Conservation (phyloP, 2,888 invertebrate species). For the Scelioninae gen. 1 region DNA sequence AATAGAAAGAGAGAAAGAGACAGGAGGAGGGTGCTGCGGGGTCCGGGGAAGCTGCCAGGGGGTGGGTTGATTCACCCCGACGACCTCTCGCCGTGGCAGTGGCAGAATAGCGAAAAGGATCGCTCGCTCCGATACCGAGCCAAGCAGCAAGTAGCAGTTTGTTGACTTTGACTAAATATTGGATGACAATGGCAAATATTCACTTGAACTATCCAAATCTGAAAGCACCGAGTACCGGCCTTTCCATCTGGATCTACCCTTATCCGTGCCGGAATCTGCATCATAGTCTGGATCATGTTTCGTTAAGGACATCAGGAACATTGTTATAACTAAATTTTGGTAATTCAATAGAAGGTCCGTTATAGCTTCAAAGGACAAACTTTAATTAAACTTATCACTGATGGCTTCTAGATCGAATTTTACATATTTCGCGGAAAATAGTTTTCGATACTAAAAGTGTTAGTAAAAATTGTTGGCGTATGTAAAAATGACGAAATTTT, state of each 20-base stretch:
- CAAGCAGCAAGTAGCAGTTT: constrained; percentile 77
- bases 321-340: constrained; percentile 56
- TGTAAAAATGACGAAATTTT: no score
- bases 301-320: constrained; percentile 41
- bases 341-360: constrained; percentile 37
- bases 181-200: constrained; percentile 82
- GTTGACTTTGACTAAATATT: constrained; percentile 83
- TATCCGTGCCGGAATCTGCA: constrained; percentile 62
- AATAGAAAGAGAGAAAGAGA: constrained; percentile 66
- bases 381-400: constrained; percentile 25
- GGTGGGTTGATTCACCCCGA: constrained; percentile 65
- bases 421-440: no score
- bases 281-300: constrained; percentile 63
- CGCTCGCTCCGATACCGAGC: constrained; percentile 77
- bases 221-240: constrained; percentile 68
- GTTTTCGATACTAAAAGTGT: no score
- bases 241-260: constrained; percentile 65
- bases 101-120: constrained; percentile 77
- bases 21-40: constrained; percentile 6
- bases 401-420: background rate
- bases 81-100: constrained; percentile 72
- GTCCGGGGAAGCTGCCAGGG: constrained; percentile 9
- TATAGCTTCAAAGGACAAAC: constrained; percentile 11
- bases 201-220: constrained; percentile 78
- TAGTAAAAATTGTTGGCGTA: no score